Conservation (phyloP, 2,888 invertebrate species). For the Petrolisthes cinctipes region DNA sequence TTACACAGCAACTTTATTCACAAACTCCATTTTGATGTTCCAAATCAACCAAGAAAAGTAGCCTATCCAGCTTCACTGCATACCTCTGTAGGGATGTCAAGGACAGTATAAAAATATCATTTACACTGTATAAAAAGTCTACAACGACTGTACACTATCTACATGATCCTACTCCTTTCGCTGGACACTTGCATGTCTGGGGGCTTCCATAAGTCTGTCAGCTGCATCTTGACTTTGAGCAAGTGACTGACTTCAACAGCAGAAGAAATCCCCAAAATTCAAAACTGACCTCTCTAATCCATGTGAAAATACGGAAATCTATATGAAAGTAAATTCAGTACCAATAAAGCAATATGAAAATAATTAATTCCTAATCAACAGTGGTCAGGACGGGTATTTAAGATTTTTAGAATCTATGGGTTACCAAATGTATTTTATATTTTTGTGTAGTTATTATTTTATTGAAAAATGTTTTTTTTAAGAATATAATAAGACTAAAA, state of each 20-base stretch:
- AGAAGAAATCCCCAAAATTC: conserved; percentile 35
- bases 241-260: conserved; percentile 49
- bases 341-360: not conserved
- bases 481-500: too few species aligned
- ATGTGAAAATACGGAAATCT: conserved; percentile 3
- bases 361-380: too few species aligned
- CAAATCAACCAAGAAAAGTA: conserved; percentile 56
- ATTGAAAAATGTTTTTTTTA: too few species aligned
- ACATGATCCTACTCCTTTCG: conserved; percentile 61
- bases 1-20: conserved; percentile 14
- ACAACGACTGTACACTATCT: conserved; percentile 65
- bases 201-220: conserved; percentile 55
- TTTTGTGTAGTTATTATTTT: too few species aligned
- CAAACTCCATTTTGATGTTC: conserved; percentile 48
- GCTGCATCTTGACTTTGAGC: conserved; percentile 55
- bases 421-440: too few species aligned
- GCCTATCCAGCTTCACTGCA: conserved; percentile 55
- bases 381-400: too few species aligned
- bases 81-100: conserved; percentile 59
- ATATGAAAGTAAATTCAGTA: not conserved
- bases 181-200: conserved; percentile 56
- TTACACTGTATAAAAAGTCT: conserved; percentile 65
- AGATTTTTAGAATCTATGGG: too few species aligned
- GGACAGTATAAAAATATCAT: conserved; percentile 65
- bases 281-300: not conserved